Evolutionary conservation across 2,797 vertebrate genomes (phyloP).

Genomic region (Anas capensis): DNA sequence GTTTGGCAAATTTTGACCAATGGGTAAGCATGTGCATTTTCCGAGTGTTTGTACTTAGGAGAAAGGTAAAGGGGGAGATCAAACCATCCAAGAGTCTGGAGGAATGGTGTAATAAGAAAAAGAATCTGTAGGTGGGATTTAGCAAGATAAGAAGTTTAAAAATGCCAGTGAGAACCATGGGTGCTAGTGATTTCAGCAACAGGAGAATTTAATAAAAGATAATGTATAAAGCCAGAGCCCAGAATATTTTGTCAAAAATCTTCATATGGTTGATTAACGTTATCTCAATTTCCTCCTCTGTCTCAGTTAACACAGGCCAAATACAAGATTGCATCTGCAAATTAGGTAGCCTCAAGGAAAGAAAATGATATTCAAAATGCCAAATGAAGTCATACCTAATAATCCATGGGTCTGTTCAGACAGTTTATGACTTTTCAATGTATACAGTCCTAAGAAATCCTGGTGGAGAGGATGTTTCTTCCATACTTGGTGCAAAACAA

Average conservation of each 20-base stretch:
- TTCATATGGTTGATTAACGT: accelerated
- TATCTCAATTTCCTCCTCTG: neutral
- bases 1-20: neutral
- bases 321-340: neutral
- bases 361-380: neutral
- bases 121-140: neutral
- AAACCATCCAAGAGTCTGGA: neutral
- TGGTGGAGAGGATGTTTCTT: slow-evolving; percentile 83
- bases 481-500: slow-evolving; percentile 90
- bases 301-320: neutral
- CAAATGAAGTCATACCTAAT: slow-evolving; percentile 83
- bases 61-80: neutral
- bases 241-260: neutral
- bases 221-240: neutral
- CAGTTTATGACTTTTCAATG: slow-evolving; percentile 84
- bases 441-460: slow-evolving; percentile 92
- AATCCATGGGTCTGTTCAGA: slow-evolving; percentile 89
- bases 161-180: neutral
- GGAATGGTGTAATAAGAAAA: neutral
- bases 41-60: neutral
- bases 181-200: neutral
- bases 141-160: neutral
- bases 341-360: neutral
- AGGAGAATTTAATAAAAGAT: neutral
- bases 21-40: neutral